A percentile compares a stretch with the other conserved stretches of the same genome.
phyloP scores from a whole-genome alignment of 2,113 vertebrate genomes.

The Triplophysa tibetana region DNA sequence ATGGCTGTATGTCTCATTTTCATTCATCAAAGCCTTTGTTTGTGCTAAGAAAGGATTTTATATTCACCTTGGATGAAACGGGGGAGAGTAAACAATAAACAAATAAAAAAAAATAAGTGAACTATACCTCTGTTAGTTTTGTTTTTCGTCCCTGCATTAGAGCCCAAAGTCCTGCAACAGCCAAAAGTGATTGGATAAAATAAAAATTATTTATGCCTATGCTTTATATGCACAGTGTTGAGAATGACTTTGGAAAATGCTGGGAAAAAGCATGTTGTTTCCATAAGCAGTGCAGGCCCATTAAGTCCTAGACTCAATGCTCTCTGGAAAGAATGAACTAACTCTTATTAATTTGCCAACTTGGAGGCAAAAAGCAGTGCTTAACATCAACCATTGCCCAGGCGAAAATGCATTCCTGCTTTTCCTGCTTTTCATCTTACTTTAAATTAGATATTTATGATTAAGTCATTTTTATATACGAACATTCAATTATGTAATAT shows the following conservation, averaged over 20 bases:
- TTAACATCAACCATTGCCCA: conserved; percentile 42
- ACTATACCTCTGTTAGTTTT: too few relatives aligned
- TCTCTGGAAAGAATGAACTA: conserved; percentile 59
- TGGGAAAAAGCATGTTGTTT: conserved; percentile 29
- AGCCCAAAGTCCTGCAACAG: background rate
- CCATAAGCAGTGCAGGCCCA: conserved; percentile 27
- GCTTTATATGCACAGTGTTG: background rate
- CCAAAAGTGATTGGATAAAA: conserved; percentile 2
- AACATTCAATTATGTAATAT: background rate
- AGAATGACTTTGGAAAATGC: conserved; percentile 7
- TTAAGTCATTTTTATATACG: background rate
- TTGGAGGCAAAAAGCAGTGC: conserved; percentile 28
- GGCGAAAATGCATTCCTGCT: conserved; percentile 23
- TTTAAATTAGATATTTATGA: background rate
- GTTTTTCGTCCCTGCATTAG: background rate
- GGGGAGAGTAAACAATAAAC: too few relatives aligned
- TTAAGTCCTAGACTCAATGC: conserved; percentile 22
- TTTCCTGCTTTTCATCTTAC: too few relatives aligned
- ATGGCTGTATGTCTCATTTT: too few relatives aligned
- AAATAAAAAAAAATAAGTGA: too few relatives aligned
- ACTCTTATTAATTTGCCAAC: conserved; percentile 42
- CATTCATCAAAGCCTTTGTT: too few relatives aligned
- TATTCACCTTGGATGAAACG: too few relatives aligned
- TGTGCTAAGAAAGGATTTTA: too few relatives aligned
- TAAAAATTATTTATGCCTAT: conserved; percentile 5